These are phyloP conservation scores for Grapholita molesta DNA, from an alignment of 1,140 invertebrate genomes.

Conservation along the genomic window DNA sequence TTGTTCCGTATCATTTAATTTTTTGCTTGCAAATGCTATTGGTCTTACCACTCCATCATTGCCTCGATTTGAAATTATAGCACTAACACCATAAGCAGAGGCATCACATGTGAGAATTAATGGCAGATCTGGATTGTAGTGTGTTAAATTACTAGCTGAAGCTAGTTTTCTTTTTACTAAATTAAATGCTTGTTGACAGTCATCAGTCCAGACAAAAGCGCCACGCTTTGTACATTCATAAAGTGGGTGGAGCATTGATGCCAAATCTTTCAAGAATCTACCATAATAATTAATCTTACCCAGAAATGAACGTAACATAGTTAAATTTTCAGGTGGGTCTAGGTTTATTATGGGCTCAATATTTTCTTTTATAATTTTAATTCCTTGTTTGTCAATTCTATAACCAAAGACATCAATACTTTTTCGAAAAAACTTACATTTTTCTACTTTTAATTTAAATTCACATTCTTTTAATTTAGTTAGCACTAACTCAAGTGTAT, in stretches of 20 bases:
- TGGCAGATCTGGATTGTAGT: background rate
- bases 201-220: background rate
- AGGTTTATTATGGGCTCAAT: conserved; percentile 23
- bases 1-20: conserved; percentile 58
- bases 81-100: background rate
- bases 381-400: conserved; percentile 23
- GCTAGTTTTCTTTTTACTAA: background rate
- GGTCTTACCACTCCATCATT: conserved; percentile 38
- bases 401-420: conserved; percentile 24
- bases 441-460: conserved; percentile 10
- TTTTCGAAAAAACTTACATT: conserved; percentile 29
- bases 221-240: background rate
- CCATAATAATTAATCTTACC: conserved; percentile 27
- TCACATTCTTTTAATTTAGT: background rate
- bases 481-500: background rate
- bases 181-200: background rate
- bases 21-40: conserved; percentile 60
- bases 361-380: conserved; percentile 25
- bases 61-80: conserved; percentile 1
- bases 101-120: background rate
- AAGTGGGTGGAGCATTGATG: conserved; percentile 26
- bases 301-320: conserved; percentile 24
- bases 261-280: conserved; percentile 29
- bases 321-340: conserved; percentile 18
- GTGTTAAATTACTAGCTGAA: background rate